Conservation (phyloP, 2,888 invertebrate species). For the Acheta domesticus region DNA sequence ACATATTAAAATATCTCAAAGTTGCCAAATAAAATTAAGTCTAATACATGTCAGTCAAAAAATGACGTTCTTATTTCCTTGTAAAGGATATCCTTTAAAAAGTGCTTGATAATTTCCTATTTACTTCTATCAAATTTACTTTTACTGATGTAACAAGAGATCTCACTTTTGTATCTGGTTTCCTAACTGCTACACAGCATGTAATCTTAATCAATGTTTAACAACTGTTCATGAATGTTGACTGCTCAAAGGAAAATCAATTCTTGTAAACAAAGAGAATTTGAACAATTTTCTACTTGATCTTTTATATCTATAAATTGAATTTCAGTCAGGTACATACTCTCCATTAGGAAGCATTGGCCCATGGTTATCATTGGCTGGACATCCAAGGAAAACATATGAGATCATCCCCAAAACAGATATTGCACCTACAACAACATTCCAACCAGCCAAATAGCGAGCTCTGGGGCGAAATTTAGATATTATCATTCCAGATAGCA, state of each 20-base stretch:
- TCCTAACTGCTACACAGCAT: slow-evolving; percentile 29
- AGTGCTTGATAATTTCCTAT: too few relatives aligned
- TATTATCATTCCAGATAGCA: slow-evolving; percentile 64
- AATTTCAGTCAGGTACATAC: slow-evolving; percentile 41
- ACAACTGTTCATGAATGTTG: too few relatives aligned
- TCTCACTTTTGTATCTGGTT: neutral
- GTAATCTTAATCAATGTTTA: neutral
- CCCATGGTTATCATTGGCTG: slow-evolving; percentile 56
- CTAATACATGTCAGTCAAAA: too few relatives aligned
- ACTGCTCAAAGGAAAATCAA: too few relatives aligned
- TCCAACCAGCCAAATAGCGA: slow-evolving; percentile 65
- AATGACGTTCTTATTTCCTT: too few relatives aligned
- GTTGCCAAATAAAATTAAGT: too few relatives aligned
- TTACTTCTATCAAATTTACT: too few relatives aligned
- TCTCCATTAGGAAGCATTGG: slow-evolving; percentile 48
- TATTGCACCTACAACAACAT: slow-evolving; percentile 61
- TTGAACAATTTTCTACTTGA: too few relatives aligned
- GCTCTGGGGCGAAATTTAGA: slow-evolving; percentile 65
- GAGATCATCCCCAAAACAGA: slow-evolving; percentile 61
- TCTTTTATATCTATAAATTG: too few relatives aligned
- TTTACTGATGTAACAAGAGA: neutral
- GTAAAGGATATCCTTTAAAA: too few relatives aligned
- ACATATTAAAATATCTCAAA: too few relatives aligned
- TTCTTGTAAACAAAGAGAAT: too few relatives aligned
- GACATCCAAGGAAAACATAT: slow-evolving; percentile 65